Evolutionary conservation across 1,140 invertebrate species (phyloP).

Genomic region (Ceratoteleas bidentatus): DNA sequence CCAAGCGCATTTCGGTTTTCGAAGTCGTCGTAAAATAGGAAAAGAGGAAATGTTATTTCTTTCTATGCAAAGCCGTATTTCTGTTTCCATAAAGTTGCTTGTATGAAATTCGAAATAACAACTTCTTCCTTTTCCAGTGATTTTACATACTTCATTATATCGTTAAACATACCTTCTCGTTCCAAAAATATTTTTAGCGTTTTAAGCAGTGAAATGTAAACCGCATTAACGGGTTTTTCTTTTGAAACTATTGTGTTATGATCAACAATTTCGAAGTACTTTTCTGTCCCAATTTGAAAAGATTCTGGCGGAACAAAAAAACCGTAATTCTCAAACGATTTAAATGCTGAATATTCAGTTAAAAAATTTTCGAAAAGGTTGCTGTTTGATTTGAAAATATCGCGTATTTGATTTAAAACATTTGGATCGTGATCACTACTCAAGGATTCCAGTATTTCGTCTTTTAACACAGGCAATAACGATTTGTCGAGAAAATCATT

Average conservation of each 20-base stretch:
- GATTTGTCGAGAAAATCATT: conserved; percentile 20
- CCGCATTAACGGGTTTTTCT: no score
- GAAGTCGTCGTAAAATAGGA: conserved; percentile 53
- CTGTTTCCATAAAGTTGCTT: conserved; percentile 17
- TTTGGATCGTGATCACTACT: neutral
- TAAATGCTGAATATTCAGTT: conserved; percentile 36
- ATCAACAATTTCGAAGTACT: no score
- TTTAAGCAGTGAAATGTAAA: no score
- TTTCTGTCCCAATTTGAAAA: no score
- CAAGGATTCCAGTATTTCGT: conserved; percentile 7
- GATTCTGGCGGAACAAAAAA: no score
- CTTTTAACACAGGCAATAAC: conserved; percentile 11
- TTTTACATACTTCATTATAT: conserved; percentile 20
- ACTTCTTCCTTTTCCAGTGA: conserved; percentile 19
- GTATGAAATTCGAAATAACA: conserved; percentile 36
- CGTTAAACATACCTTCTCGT: no score
- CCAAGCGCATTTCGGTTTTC: conserved; percentile 38
- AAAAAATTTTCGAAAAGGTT: conserved; percentile 34
- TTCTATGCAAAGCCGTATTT: conserved; percentile 5
- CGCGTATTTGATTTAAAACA: conserved; percentile 16
- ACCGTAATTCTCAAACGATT: no score
- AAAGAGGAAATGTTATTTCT: conserved; percentile 36
- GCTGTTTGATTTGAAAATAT: conserved; percentile 18
- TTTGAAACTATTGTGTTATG: no score
- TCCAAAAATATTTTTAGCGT: no score